These are phyloP conservation scores for Gymnoscopelus microlampas DNA, from an alignment of 2,797 vertebrate genomes.

Conservation along the genomic window DNA sequence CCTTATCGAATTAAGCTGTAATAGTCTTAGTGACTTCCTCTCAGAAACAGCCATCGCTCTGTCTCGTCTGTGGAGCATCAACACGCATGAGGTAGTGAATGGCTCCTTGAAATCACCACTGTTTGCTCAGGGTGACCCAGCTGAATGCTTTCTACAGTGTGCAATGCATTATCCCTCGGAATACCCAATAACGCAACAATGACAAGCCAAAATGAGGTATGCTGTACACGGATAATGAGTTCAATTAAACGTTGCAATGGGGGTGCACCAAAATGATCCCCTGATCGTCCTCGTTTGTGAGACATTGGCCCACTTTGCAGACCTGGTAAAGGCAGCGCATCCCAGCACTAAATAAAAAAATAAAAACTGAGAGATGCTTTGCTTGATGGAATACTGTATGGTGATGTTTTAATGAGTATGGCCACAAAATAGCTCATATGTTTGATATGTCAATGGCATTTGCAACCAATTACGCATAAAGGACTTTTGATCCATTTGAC, in stretches of 20 bases:
- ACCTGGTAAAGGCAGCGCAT: slow-evolving; percentile 63
- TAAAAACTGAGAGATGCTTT: slow-evolving; percentile 50
- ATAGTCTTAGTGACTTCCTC: too few relatives aligned
- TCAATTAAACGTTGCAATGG: slow-evolving; percentile 65
- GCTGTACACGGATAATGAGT: slow-evolving; percentile 44
- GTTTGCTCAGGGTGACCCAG: too few relatives aligned
- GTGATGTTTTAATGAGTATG: slow-evolving; percentile 12
- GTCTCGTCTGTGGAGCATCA: too few relatives aligned
- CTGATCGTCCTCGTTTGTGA: slow-evolving; percentile 63
- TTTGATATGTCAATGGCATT: neutral
- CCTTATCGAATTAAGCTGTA: too few relatives aligned
- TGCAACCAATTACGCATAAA: neutral
- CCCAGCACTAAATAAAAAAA: slow-evolving; percentile 22
- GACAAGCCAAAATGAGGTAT: slow-evolving; percentile 44
- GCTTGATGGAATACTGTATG: slow-evolving; percentile 25
- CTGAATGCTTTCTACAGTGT: too few relatives aligned
- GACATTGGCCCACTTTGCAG: slow-evolving; percentile 74
- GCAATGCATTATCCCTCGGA: too few relatives aligned
- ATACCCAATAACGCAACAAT: slow-evolving; percentile 52
- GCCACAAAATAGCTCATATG: neutral
- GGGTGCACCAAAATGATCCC: slow-evolving; percentile 64
- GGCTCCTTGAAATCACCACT: too few relatives aligned
- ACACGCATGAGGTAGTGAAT: too few relatives aligned
- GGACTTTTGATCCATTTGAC: too few relatives aligned
- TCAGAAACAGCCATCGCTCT: too few relatives aligned